phyloP scores from a whole-genome alignment of 2,797 vertebrate species.

The Mus spretus region DNA sequence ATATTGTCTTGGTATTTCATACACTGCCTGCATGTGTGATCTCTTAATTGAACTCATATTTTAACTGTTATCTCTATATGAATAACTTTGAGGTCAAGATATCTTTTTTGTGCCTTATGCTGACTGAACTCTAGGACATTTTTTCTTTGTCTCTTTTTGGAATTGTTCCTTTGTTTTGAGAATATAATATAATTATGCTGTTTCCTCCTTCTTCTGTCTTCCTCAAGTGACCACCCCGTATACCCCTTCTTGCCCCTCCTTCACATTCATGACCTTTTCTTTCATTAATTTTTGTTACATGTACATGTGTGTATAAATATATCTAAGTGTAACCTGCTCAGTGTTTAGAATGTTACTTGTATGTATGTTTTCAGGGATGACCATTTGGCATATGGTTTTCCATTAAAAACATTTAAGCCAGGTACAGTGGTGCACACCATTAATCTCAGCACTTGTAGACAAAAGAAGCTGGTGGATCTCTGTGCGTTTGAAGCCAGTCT shows the following conservation, averaged over 20 bases:
- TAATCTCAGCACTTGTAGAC: background rate
- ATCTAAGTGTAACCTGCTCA: background rate
- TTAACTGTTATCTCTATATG: constrained; percentile 17
- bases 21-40: background rate
- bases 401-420: background rate
- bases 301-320: background rate
- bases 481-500: background rate
- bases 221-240: background rate
- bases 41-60: constrained; percentile 32
- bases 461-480: background rate
- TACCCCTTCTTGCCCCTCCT: background rate
- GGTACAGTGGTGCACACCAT: background rate
- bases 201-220: background rate
- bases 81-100: constrained; percentile 57
- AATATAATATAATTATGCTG: background rate
- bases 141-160: background rate
- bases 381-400: background rate
- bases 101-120: constrained; percentile 10
- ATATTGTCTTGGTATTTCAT: constrained; percentile 44
- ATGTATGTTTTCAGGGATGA: background rate
- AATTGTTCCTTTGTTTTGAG: background rate
- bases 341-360: background rate
- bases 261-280: background rate
- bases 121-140: constrained; percentile 8
- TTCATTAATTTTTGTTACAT: no score